Evolutionary conservation across 2,888 invertebrate genomes (phyloP).

Genomic region (Rhodophaea formosa): DNA sequence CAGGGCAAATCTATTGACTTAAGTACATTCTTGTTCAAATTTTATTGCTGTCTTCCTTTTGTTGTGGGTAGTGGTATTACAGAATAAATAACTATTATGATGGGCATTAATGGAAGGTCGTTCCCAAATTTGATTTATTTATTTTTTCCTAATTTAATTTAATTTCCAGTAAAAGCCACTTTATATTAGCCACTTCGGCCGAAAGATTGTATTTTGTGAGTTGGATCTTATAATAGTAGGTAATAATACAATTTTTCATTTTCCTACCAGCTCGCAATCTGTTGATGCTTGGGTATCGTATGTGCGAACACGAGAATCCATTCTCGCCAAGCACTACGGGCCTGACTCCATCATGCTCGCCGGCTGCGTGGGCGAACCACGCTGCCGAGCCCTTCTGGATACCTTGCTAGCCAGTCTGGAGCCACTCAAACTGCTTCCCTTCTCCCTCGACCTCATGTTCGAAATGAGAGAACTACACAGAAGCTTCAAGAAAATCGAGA

Average conservation of each 20-base stretch:
- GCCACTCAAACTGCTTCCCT: constrained; percentile 89
- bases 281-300: constrained; percentile 95
- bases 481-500: constrained; percentile 86
- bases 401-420: constrained; percentile 88
- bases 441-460: constrained; percentile 90
- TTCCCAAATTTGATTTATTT: not conserved
- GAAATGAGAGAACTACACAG: constrained; percentile 88
- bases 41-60: constrained; percentile 9
- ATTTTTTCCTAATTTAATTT: no score
- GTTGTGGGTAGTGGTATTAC: not conserved
- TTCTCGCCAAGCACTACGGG: constrained; percentile 90
- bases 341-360: constrained; percentile 87
- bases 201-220: no score
- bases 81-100: not conserved
- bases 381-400: constrained; percentile 84
- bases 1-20: constrained; percentile 2
- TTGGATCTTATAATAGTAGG: no score
- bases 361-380: constrained; percentile 79
- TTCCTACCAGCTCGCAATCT: constrained; percentile 85
- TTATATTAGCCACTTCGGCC: no score
- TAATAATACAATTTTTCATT: constrained; percentile 2
- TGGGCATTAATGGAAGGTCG: not conserved
- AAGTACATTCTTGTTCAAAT: not conserved
- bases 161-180: no score
- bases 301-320: constrained; percentile 90